These are phyloP conservation scores for Muschampia staudingeri DNA, from an alignment of 2,888 invertebrate genomes.

Conservation along the genomic window DNA sequence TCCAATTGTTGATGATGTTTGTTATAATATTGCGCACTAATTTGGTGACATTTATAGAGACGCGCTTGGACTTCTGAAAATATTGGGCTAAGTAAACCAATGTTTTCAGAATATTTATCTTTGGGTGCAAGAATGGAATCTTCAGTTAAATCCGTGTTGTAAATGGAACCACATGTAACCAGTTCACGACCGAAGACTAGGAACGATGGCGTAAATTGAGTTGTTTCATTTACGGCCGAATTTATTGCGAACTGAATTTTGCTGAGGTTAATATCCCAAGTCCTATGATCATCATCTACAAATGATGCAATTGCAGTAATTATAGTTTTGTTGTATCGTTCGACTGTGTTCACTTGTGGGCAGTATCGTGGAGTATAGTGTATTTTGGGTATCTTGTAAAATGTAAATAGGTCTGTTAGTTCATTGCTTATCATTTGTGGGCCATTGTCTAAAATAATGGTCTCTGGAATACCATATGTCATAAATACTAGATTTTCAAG, in stretches of 20 bases:
- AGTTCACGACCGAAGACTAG: slow-evolving; percentile 3
- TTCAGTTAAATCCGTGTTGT: background rate
- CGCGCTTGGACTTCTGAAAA: slow-evolving; percentile 13
- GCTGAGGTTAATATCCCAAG: slow-evolving; percentile 19
- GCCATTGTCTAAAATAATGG: slow-evolving; percentile 52
- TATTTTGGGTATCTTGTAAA: slow-evolving; percentile 46
- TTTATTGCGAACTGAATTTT: slow-evolving; percentile 7
- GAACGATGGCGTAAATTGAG: background rate
- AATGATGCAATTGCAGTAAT: background rate
- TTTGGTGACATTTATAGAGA: slow-evolving; percentile 11
- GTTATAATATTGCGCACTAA: background rate
- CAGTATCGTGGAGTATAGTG: slow-evolving; percentile 48
- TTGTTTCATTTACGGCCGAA: background rate
- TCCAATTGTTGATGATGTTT: background rate
- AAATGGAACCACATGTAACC: background rate
- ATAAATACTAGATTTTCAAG: slow-evolving; percentile 30
- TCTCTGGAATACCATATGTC: slow-evolving; percentile 55
- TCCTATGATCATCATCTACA: background rate
- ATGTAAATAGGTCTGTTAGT: slow-evolving; percentile 26
- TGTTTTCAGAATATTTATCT: background rate
- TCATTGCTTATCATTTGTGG: slow-evolving; percentile 44
- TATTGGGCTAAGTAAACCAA: background rate
- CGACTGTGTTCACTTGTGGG: slow-evolving; percentile 6
- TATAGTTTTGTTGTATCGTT: slow-evolving; percentile 21
- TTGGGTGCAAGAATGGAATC: background rate